Evolutionary conservation across 2,888 invertebrate species (phyloP).

Genomic region (Willowsia nigromaculata): DNA sequence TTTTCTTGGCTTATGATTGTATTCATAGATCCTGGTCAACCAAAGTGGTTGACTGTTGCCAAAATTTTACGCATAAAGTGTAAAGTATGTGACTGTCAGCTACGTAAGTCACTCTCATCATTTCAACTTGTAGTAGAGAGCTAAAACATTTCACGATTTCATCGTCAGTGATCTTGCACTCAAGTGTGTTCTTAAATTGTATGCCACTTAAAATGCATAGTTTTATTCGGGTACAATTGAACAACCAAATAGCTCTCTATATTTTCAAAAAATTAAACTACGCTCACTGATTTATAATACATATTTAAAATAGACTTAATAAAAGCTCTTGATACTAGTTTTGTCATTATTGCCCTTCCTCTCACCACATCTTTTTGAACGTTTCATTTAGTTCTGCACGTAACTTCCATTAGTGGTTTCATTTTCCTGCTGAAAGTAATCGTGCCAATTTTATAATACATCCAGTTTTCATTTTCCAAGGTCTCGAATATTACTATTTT

Average conservation of each 20-base stretch:
- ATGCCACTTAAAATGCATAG: no score
- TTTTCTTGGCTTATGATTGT: constrained; percentile 14
- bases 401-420: background rate
- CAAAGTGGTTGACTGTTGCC: constrained; percentile 31
- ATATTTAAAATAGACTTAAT: no score
- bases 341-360: no score
- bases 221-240: no score
- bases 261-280: no score
- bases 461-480: background rate
- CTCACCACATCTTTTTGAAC: no score
- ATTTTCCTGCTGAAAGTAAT: background rate
- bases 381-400: background rate
- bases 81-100: constrained; percentile 15
- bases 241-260: no score
- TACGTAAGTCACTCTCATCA: background rate
- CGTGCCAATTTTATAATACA: background rate
- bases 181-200: background rate
- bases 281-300: no score
- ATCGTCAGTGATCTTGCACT: no score
- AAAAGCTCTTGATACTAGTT: no score
- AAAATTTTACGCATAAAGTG: constrained; percentile 57
- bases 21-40: constrained; percentile 33
- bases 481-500: background rate
- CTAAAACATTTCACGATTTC: no score
- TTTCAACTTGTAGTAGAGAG: background rate